Conservation (phyloP, 2,888 invertebrate species). For the Oasisia sp. region DNA sequence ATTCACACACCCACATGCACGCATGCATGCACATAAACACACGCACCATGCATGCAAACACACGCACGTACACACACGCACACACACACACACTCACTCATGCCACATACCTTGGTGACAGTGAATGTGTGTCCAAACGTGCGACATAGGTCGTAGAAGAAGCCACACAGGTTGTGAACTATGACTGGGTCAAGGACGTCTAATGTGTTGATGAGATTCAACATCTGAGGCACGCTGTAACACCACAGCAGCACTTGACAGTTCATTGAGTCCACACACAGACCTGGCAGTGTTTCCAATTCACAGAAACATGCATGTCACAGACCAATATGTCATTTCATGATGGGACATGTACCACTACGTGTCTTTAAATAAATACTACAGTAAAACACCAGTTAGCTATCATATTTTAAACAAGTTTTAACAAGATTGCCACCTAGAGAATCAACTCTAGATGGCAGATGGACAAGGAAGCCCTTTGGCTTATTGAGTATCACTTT, state of each 20-base stretch:
- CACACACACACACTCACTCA: neutral
- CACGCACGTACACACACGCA: neutral
- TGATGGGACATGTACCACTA: too few relatives aligned
- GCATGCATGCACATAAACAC: neutral
- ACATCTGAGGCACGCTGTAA: slow-evolving; percentile 71
- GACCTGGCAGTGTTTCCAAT: too few relatives aligned
- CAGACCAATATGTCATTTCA: too few relatives aligned
- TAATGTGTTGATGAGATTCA: slow-evolving; percentile 71
- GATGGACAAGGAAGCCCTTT: too few relatives aligned
- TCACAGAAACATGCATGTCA: too few relatives aligned
- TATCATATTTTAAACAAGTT: neutral
- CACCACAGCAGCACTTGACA: slow-evolving; percentile 32
- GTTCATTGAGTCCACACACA: too few relatives aligned
- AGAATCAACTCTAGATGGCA: too few relatives aligned
- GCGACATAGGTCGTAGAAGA: slow-evolving; percentile 72
- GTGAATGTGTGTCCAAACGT: slow-evolving; percentile 77
- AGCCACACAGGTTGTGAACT: slow-evolving; percentile 70
- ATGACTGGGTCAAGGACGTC: slow-evolving; percentile 69
- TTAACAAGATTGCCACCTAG: too few relatives aligned
- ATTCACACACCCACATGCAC: neutral
- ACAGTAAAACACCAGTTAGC: slow-evolving; percentile 3
- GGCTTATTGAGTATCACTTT: too few relatives aligned
- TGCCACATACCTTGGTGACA: slow-evolving; percentile 55
- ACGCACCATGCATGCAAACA: neutral
- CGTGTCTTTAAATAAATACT: slow-evolving; percentile 17